Percentiles rank a stretch among this genome's conserved stretches.
These are phyloP conservation scores for Drosophila bifasciata DNA, from an alignment of 1,140 invertebrate species.

Conservation along the genomic window DNA sequence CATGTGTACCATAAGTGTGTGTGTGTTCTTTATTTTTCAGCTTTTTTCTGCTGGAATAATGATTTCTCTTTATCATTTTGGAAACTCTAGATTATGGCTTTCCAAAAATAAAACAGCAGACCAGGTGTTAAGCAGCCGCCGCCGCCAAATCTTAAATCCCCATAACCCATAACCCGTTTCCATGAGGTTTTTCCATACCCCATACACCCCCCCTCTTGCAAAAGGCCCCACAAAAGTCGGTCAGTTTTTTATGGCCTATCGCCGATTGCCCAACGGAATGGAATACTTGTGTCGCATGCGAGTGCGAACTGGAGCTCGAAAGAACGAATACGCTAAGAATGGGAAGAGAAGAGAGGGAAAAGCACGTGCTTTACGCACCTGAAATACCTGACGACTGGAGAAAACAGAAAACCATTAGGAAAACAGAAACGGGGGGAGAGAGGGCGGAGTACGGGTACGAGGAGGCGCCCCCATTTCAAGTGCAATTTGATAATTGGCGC, in stretches of 20 bases:
- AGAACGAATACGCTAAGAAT: slow-evolving; percentile 18
- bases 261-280: slow-evolving; percentile 42
- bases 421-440: background rate
- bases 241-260: slow-evolving; percentile 37
- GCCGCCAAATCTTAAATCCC: slow-evolving; percentile 6
- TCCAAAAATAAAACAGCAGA: background rate
- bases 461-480: slow-evolving; percentile 8
- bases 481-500: slow-evolving; percentile 60
- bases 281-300: background rate
- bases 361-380: slow-evolving; percentile 67
- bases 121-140: background rate
- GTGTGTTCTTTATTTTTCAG: too few relatives aligned
- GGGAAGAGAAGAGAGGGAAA: slow-evolving; percentile 39
- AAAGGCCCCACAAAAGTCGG: background rate
- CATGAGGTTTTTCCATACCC: slow-evolving; percentile 16
- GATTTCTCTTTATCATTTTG: too few relatives aligned
- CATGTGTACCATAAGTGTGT: too few relatives aligned
- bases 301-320: slow-evolving; percentile 12
- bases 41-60: too few relatives aligned
- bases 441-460: background rate
- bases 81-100: too few relatives aligned
- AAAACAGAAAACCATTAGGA: background rate
- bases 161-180: slow-evolving; percentile 28
- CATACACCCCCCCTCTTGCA: background rate
- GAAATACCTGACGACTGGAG: slow-evolving; percentile 12